Base-by-base conservation (phyloP, 2,797 vertebrate genomes). In the Coregonus sp. region DNA sequence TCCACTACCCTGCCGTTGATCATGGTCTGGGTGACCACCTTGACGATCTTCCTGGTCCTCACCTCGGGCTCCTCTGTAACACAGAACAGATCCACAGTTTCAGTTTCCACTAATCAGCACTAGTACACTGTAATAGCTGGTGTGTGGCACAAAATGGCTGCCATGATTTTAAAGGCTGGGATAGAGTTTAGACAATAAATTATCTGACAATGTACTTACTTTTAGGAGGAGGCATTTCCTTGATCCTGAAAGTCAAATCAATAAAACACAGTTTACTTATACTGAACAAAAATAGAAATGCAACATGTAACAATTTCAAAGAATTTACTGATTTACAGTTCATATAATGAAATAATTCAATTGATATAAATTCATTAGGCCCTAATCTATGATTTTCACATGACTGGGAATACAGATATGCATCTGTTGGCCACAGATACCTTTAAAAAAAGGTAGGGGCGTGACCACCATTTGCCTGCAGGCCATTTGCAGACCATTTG, bases 11-110 rank as follows among this genome's bases (percentile, higher is more conserved):
- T 95, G 12, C 95, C 95, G 20, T 96, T 94, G 75, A 96, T 86
- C 92, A 96, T 93, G 2, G 95, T 96, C 89, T 96, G 95, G 16
- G 95, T 96, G 75, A 96, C 94, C 1, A 94, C 94, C 88, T 95
- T 96, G 12, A 96, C 94, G 47, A 96, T 96, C 90, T 95, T 96
- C 88, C 95, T 93, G 76, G 94, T 96, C 72, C 93, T 91, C 1
- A 96, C 88, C 0, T 95, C 95, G 0, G 94, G 95, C 2, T 93
- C 92, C 83, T 92, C 94, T 95, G 89, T 9, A 86, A 86, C 29
- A 29, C 72, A 20, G 31, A 65, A 29, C n/a, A 33, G 16, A 77
- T 76, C 0, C 61, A 61, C 18, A 40, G 67, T 69, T 69, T 69
- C 35, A 69, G 33, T 69, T 69, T 69, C 15, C 35, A 69, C 18